Percentiles rank a stretch among this genome's conserved stretches.
These are phyloP conservation scores for Endomychus coccineus DNA, from an alignment of 2,888 invertebrate genomes.

Conservation along the genomic window DNA sequence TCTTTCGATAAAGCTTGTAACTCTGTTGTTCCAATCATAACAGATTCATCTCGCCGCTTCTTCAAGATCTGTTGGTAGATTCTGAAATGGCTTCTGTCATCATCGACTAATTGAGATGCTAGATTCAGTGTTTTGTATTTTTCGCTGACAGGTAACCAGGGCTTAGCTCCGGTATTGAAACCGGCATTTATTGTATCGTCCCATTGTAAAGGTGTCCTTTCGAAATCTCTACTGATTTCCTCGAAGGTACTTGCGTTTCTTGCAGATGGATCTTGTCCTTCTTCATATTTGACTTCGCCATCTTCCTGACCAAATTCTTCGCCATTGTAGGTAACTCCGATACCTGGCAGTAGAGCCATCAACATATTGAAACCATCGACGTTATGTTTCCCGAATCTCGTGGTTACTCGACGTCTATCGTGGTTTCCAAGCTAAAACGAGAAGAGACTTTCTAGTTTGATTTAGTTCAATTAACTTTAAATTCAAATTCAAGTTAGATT, in stretches of 20 bases:
- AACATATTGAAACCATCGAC: constrained; percentile 80
- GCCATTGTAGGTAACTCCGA: constrained; percentile 80
- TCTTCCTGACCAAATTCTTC: constrained; percentile 71
- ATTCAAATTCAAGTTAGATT: no score
- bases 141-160: constrained; percentile 64
- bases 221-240: constrained; percentile 59
- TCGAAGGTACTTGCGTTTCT: constrained; percentile 47
- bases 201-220: constrained; percentile 79
- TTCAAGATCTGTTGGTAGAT: constrained; percentile 52
- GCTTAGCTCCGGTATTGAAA: constrained; percentile 39
- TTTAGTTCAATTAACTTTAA: no score
- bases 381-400: constrained; percentile 58
- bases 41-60: constrained; percentile 48
- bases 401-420: constrained; percentile 61
- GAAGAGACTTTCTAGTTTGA: background rate
- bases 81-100: constrained; percentile 51
- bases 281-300: constrained; percentile 45
- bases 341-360: constrained; percentile 71
- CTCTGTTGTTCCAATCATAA: constrained; percentile 50
- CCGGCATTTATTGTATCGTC: constrained; percentile 53
- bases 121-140: constrained; percentile 56
- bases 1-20: constrained; percentile 42
- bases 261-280: constrained; percentile 51
- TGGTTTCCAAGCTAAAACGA: constrained; percentile 62
- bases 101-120: constrained; percentile 41